phyloP scores from a whole-genome alignment of 2,888 invertebrate genomes.

The Drosophila glabriapex region DNA sequence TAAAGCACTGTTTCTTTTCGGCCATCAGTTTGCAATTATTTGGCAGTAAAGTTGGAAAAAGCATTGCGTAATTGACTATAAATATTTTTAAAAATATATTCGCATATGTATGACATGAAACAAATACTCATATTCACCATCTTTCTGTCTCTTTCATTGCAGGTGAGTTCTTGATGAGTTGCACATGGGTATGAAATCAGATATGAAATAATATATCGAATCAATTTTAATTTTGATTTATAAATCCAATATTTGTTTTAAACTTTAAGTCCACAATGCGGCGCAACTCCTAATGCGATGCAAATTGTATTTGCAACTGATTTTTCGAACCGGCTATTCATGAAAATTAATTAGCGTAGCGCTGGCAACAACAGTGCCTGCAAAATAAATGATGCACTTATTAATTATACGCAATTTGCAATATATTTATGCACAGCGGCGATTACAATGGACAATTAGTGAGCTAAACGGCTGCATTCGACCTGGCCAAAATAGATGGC shows the following conservation, averaged over 20 bases:
- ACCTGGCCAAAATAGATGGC: constrained; percentile 36
- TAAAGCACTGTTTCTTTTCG: constrained; percentile 12
- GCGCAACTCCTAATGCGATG: constrained; percentile 5
- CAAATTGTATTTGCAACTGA: constrained; percentile 52
- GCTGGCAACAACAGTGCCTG: constrained; percentile 19
- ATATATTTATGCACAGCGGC: constrained; percentile 25
- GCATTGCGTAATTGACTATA: constrained; percentile 3
- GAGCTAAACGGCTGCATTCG: constrained; percentile 25
- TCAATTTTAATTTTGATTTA: constrained; percentile 29
- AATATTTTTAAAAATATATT: constrained; percentile 5
- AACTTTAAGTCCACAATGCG: constrained; percentile 37
- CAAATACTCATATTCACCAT: constrained; percentile 25
- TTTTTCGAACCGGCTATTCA: neutral
- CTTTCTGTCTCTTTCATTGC: constrained; percentile 40
- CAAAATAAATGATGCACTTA: constrained; percentile 46
- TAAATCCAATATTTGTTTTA: constrained; percentile 52
- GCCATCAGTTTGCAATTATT: constrained; percentile 36
- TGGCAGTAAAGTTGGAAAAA: constrained; percentile 36
- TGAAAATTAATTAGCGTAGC: constrained; percentile 13
- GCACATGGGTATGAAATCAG: constrained; percentile 15
- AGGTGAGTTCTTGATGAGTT: constrained; percentile 66
- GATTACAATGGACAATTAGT: constrained; percentile 51
- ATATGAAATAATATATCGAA: constrained; percentile 1
- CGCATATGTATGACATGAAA: constrained; percentile 22
- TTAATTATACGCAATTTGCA: constrained; percentile 38